Evolutionary conservation across 1,140 invertebrate genomes (phyloP).

Genomic region (Leptoteleia sp.): DNA sequence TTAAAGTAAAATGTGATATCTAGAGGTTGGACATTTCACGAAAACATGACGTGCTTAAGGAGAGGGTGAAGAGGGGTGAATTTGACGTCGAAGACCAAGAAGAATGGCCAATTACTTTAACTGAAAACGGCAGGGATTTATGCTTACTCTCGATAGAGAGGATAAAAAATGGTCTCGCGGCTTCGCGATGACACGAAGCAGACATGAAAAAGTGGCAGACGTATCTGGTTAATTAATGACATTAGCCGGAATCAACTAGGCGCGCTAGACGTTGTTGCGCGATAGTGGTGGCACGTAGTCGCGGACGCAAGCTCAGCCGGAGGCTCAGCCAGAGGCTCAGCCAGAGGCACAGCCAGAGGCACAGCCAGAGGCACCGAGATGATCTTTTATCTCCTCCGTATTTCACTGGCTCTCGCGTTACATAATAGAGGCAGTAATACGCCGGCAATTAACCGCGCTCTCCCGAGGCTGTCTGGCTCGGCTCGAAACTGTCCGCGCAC

Average conservation of each 20-base stretch:
- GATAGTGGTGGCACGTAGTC: slow-evolving; percentile 35
- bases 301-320: slow-evolving; percentile 45
- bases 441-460: slow-evolving; percentile 60
- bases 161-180: too few species aligned
- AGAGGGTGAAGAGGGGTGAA: too few species aligned
- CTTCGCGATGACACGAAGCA: too few species aligned
- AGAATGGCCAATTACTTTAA: too few species aligned
- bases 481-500: slow-evolving; percentile 42
- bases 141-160: too few species aligned
- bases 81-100: too few species aligned
- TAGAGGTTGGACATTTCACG: too few species aligned
- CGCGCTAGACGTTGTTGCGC: slow-evolving; percentile 50
- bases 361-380: slow-evolving; percentile 56
- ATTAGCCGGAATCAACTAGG: slow-evolving; percentile 21
- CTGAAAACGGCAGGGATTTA: too few species aligned
- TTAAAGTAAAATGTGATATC: too few species aligned
- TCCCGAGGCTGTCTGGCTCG: slow-evolving; percentile 64
- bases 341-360: too few species aligned
- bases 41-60: too few species aligned
- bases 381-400: slow-evolving; percentile 59
- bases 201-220: slow-evolving; percentile 2
- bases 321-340: too few species aligned
- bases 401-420: slow-evolving; percentile 58
- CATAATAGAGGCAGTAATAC: slow-evolving; percentile 64
- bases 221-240: slow-evolving; percentile 41